phyloP scores from a whole-genome alignment of 2,113 vertebrate genomes.

The Peromyscus polionotus region DNA sequence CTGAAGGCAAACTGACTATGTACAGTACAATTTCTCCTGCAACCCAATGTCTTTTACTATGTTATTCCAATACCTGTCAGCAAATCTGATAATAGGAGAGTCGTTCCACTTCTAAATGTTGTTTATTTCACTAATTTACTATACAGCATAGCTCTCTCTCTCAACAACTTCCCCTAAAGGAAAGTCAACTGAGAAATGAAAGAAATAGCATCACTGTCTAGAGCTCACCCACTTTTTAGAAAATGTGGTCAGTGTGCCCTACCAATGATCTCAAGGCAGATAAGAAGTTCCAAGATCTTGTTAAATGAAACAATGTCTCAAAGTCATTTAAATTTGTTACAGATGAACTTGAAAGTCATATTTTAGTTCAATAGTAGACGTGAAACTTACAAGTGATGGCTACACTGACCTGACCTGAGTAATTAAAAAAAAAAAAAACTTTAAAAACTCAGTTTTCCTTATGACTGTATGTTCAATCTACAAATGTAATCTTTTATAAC shows the following conservation, averaged over 20 bases:
- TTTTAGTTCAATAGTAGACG: neutral
- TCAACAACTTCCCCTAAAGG: neutral
- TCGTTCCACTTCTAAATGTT: conserved; percentile 67
- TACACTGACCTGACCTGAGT: neutral
- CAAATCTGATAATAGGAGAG: conserved; percentile 64
- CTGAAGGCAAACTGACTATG: conserved; percentile 78
- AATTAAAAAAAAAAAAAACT: neutral
- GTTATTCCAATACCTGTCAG: conserved; percentile 70
- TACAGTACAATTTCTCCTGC: conserved; percentile 63
- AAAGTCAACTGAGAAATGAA: neutral
- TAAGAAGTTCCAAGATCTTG: neutral
- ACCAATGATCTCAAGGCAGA: neutral
- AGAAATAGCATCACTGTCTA: neutral
- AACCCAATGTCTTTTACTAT: conserved; percentile 68
- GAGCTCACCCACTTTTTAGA: neutral
- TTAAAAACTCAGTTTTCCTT: neutral
- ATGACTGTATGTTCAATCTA: neutral
- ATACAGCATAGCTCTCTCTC: neutral
- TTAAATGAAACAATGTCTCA: neutral
- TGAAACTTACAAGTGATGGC: neutral
- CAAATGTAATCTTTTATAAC: neutral
- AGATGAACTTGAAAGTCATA: neutral
- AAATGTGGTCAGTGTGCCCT: accelerated
- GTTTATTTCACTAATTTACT: conserved; percentile 77
- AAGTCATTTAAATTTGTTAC: conserved; percentile 3